Base-by-base conservation (phyloP, 2,888 invertebrate species). In the Meteorus colon region DNA sequence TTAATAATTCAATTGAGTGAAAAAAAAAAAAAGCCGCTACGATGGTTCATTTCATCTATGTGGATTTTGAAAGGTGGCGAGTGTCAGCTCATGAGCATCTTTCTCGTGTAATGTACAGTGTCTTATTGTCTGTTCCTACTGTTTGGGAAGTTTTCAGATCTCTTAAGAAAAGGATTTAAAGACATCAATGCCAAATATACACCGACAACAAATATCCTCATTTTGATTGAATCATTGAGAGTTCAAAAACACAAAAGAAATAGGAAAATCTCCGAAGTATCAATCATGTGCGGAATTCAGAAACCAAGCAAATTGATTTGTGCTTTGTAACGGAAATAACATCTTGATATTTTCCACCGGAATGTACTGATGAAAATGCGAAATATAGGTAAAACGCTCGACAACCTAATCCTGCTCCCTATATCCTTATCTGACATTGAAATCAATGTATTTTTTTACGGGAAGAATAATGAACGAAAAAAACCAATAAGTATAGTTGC, bases 381-480 rank as follows among this genome's bases (percentile, higher is more conserved):
- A 41, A 12, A 12, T 34, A 41, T 2, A 8, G 12, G 0, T 41
- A 12, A 10, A 41, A 12, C 41, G 8, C 34, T 34, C 34, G 8
- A 34, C 34, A 6, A 34, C 4, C 34, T 34, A 4, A 34, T 34
- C 24, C 24, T 4, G 55, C n/a, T 2, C 6, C 55, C 8, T 6
- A 1, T 10, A 55, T 19, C 19, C 48, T 77, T 78, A 69, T 73
- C 71, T 24, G 27, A 82, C 65, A 82, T 82, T 77, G 69, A 78
- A 83, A 83, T 82, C 80, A 81, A 84, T 80, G 83, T 87, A 87
- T 87, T 87, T 87, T 87, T 87, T 80, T 86, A 87, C 84, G 82
- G 77, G 78, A 78, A 81, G 8, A 48, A 19, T n/a, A 48, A 55
- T n/a, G n/a, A 55, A 55, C n/a, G 2, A 24, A 55, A 6, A 19